A percentile compares a stretch with the other conserved stretches of the same genome.
phyloP scores from a whole-genome alignment of 2,113 vertebrate genomes.

The Osmerus mordax region DNA sequence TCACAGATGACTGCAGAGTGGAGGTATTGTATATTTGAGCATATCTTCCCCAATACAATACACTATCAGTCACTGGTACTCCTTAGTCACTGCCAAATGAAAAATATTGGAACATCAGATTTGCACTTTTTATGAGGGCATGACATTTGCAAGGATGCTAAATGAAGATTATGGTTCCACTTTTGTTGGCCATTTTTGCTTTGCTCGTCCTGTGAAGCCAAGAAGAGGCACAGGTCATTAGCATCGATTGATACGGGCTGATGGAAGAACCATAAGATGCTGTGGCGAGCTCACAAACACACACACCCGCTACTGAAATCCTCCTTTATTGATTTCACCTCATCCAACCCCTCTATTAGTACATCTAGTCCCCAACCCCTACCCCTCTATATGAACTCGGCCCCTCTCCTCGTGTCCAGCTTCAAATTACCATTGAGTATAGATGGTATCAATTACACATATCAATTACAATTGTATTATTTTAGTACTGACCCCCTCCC shows the following conservation, averaged over 20 bases:
- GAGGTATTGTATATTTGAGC: no score
- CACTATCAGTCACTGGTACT: no score
- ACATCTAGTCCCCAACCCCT: slow-evolving; percentile 23
- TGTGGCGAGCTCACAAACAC: not conserved
- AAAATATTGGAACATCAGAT: no score
- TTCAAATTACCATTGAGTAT: slow-evolving; percentile 54
- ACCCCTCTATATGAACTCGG: slow-evolving; percentile 26
- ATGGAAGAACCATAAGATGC: slow-evolving; percentile 22
- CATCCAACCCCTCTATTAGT: slow-evolving; percentile 23
- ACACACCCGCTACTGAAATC: slow-evolving; percentile 16
- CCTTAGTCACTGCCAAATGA: no score
- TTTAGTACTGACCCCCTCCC: slow-evolving; percentile 32
- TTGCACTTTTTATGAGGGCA: no score
- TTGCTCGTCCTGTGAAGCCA: slow-evolving; percentile 15
- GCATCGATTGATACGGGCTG: slow-evolving; percentile 40
- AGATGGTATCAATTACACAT: slow-evolving; percentile 68
- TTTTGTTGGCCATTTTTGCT: no score
- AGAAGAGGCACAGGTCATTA: slow-evolving; percentile 34
- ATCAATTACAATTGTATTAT: slow-evolving; percentile 69
- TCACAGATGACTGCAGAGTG: no score
- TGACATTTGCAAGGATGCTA: no score
- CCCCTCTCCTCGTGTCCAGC: slow-evolving; percentile 27
- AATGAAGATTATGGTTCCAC: no score
- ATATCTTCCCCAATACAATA: no score
- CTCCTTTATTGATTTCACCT: slow-evolving; percentile 40